phyloP scores from a whole-genome alignment of 1,140 invertebrate genomes.

The Lucilia cuprina region DNA sequence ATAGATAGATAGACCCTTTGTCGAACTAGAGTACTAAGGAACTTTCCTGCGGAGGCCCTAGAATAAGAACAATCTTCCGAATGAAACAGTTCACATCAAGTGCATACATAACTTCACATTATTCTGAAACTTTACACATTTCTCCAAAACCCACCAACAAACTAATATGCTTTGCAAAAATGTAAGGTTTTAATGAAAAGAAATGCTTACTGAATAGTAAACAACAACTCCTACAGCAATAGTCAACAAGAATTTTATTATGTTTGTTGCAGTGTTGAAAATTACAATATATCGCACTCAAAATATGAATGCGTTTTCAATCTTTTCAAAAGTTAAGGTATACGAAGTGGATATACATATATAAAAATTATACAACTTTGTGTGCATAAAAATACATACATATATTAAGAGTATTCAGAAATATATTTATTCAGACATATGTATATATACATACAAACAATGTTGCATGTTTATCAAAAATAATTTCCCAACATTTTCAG shows the following conservation, averaged over 20 bases:
- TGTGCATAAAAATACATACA: background rate
- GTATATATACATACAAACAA: background rate
- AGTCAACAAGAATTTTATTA: background rate
- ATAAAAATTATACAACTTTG: background rate
- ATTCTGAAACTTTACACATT: too few relatives aligned
- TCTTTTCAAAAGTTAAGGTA: background rate
- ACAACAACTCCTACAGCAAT: background rate
- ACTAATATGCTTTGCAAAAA: too few relatives aligned
- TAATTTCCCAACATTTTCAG: too few relatives aligned
- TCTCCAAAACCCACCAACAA: too few relatives aligned
- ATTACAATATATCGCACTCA: constrained; percentile 1
- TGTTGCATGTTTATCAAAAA: background rate
- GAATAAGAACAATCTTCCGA: too few relatives aligned
- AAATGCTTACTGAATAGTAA: background rate
- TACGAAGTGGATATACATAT: too few relatives aligned
- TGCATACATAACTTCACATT: too few relatives aligned
- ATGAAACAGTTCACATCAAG: too few relatives aligned
- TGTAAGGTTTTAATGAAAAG: background rate
- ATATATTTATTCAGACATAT: background rate
- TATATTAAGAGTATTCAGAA: background rate
- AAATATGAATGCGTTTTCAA: constrained; percentile 2
- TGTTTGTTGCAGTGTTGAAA: background rate
- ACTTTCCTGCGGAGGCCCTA: too few relatives aligned
- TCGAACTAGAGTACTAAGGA: too few relatives aligned
- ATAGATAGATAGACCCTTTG: too few relatives aligned